phyloP scores from a whole-genome alignment of 1,140 invertebrate genomes.

The Ceratosolen solmsi region DNA sequence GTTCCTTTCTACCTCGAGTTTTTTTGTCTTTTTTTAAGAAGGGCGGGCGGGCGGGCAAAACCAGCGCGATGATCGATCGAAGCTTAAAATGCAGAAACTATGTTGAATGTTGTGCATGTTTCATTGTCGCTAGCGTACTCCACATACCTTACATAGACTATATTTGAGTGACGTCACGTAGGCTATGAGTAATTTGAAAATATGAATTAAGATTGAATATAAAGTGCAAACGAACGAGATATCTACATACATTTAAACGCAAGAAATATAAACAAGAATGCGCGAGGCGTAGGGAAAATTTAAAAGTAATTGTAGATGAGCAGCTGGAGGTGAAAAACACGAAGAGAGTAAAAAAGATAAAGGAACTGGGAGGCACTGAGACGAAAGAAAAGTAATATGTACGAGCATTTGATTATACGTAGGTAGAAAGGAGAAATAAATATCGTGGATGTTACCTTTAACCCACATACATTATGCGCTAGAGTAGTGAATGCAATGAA shows the following conservation, averaged over 20 bases:
- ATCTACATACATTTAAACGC: not conserved
- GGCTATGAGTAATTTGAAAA: not conserved
- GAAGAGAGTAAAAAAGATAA: not conserved
- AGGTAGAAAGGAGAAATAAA: not conserved
- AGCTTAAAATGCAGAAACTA: not conserved
- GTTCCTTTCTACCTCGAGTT: too few relatives aligned
- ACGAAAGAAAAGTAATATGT: not conserved
- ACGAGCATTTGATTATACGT: not conserved
- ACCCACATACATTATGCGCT: slow-evolving; percentile 4
- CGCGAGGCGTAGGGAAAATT: too few relatives aligned
- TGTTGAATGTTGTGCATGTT: not conserved
- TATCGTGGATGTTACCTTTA: not conserved
- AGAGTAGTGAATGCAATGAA: not conserved
- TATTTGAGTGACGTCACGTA: not conserved
- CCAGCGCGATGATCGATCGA: too few relatives aligned
- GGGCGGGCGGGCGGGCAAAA: too few relatives aligned
- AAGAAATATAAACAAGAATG: too few relatives aligned
- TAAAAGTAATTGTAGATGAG: too few relatives aligned
- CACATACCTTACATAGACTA: not conserved
- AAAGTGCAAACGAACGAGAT: too few relatives aligned
- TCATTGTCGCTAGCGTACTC: not conserved
- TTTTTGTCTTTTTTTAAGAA: too few relatives aligned
- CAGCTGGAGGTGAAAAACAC: not conserved
- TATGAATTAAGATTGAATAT: not conserved
- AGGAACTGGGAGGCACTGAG: not conserved